Evolutionary conservation across 1,140 invertebrate species (phyloP).

Genomic region (Leptinotarsa texana): DNA sequence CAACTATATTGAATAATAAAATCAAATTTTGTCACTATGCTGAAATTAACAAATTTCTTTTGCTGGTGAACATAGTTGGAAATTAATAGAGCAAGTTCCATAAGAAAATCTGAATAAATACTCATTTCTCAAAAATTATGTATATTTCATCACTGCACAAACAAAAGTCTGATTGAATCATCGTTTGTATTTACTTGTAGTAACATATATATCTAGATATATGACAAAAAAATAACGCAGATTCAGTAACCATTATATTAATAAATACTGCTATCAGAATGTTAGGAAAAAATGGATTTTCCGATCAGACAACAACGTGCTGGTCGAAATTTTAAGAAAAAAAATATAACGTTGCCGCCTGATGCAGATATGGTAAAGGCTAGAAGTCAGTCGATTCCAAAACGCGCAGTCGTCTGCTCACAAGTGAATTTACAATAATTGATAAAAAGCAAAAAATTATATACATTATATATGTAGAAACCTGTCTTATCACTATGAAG

Average conservation of each 20-base stretch:
- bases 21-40: too few species aligned
- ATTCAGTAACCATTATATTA: not conserved
- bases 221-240: not conserved
- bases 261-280: slow-evolving; percentile 3
- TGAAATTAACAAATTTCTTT: too few species aligned
- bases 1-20: too few species aligned
- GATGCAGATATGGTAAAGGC: not conserved
- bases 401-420: not conserved
- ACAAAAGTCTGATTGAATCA: not conserved
- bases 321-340: not conserved
- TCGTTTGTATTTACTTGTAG: not conserved
- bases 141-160: slow-evolving; percentile 18
- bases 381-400: not conserved
- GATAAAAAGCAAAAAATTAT: slow-evolving; percentile 9
- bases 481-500: slow-evolving; percentile 22
- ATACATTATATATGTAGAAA: slow-evolving; percentile 5
- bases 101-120: not conserved
- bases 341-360: not conserved
- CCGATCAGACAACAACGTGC: not conserved
- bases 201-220: not conserved
- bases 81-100: too few species aligned
- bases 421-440: not conserved
- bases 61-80: too few species aligned
- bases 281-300: not conserved
- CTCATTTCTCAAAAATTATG: not conserved